These are phyloP conservation scores for Odocoileus virginianus DNA, from an alignment of 2,113 vertebrate genomes.

Conservation along the genomic window DNA sequence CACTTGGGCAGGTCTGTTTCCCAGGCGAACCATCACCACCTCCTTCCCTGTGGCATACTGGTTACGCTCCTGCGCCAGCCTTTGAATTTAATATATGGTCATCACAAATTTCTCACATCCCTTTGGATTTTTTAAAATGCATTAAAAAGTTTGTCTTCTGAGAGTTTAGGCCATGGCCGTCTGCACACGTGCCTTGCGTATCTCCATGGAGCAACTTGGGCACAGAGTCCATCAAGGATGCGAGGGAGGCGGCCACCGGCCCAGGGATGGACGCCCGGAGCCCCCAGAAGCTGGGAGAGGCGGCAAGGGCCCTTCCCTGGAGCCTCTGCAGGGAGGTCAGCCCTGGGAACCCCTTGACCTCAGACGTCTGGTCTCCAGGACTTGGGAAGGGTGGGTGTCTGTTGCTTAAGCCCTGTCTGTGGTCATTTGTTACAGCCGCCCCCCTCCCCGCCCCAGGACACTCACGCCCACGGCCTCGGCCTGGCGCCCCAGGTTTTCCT, in stretches of 20 bases:
- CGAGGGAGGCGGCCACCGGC: background rate
- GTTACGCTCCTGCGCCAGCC: rapidly evolving
- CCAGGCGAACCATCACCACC: background rate
- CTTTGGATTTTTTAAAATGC: background rate
- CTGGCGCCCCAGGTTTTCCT: background rate
- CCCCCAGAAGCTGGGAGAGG: background rate
- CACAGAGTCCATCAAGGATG: too few relatives aligned
- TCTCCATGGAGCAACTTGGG: background rate
- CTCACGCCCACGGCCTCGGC: background rate
- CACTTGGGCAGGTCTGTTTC: background rate
- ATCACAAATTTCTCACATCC: background rate
- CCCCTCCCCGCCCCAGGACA: rapidly evolving
- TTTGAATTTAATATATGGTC: background rate
- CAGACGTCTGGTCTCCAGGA: rapidly evolving
- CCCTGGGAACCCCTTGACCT: background rate
- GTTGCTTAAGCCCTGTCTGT: background rate
- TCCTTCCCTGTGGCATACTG: background rate
- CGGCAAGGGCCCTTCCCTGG: background rate
- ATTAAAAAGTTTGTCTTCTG: background rate
- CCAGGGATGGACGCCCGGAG: background rate
- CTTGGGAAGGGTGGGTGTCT: rapidly evolving
- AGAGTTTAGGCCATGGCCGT: background rate
- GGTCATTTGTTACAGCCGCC: background rate
- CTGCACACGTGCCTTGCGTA: rapidly evolving
- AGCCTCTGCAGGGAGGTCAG: rapidly evolving